Conservation (phyloP, 2,888 invertebrate genomes). For the Drosophila neonasuta region DNA sequence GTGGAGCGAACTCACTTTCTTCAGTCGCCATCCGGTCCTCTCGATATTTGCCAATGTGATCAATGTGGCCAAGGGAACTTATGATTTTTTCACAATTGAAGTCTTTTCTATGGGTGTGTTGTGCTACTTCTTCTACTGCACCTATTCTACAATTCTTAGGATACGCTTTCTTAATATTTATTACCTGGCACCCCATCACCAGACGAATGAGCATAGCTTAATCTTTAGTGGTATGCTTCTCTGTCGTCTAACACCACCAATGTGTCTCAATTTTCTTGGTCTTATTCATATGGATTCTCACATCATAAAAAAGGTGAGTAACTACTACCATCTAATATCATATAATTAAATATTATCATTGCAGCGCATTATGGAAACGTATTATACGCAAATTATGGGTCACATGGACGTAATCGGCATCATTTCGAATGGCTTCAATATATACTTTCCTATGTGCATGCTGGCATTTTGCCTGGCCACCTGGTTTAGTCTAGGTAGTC, state of each 20-base stretch:
- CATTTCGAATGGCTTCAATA: slow-evolving; percentile 98
- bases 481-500: slow-evolving; percentile 95
- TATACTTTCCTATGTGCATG: slow-evolving; percentile 99
- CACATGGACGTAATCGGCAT: slow-evolving; percentile 99
- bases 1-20: slow-evolving; percentile 99
- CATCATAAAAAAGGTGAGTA: slow-evolving; percentile 86
- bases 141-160: slow-evolving; percentile 98
- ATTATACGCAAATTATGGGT: slow-evolving; percentile 99
- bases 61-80: slow-evolving; percentile 89
- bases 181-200: slow-evolving; percentile 98
- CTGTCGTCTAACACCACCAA: slow-evolving; percentile 97
- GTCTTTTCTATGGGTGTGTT: slow-evolving; percentile 95
- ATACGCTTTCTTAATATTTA: slow-evolving; percentile 97
- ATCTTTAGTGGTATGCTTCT: slow-evolving; percentile 99
- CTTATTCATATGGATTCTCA: slow-evolving; percentile 99
- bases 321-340: background rate
- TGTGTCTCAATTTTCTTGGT: slow-evolving; percentile 98
- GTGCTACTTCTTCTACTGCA: slow-evolving; percentile 97
- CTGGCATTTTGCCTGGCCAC: slow-evolving; percentile 95
- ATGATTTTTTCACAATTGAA: slow-evolving; percentile 97
- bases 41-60: slow-evolving; percentile 98
- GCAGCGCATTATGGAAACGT: slow-evolving; percentile 90
- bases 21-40: slow-evolving; percentile 94
- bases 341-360: background rate
- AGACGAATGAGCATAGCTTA: slow-evolving; percentile 99